Evolutionary conservation across 2,797 vertebrate species (phyloP).

Genomic region (Pseudocheirus occidentalis): DNA sequence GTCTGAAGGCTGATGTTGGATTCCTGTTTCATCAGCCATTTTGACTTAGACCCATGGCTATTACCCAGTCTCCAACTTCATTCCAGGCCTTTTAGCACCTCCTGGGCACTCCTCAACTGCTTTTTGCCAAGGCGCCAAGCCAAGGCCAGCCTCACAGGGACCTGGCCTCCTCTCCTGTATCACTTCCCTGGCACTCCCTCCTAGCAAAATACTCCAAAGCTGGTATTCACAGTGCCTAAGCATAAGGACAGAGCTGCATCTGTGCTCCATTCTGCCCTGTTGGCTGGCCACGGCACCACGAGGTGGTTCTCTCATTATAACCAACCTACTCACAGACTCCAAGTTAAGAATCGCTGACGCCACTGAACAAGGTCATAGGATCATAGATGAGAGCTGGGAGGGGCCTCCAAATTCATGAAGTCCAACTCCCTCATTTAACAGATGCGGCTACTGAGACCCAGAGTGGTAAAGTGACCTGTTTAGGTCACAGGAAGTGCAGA

Average conservation of each 20-base stretch:
- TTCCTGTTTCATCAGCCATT: background rate
- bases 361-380: background rate
- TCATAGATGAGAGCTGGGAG: background rate
- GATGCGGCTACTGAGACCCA: background rate
- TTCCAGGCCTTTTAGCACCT: background rate
- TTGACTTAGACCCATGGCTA: background rate
- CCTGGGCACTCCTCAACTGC: background rate
- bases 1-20: background rate
- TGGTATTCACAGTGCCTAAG: background rate
- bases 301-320: background rate
- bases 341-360: background rate
- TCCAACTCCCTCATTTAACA: background rate
- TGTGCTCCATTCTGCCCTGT: background rate
- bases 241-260: background rate
- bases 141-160: background rate
- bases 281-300: background rate
- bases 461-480: background rate
- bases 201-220: background rate
- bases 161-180: background rate
- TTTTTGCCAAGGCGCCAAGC: background rate
- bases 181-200: background rate
- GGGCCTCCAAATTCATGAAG: background rate
- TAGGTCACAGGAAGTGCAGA: background rate
- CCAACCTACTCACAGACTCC: background rate
- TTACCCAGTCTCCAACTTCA: background rate